These are phyloP conservation scores for Cyclophora albipunctata DNA, from an alignment of 2,888 invertebrate genomes.

Conservation along the genomic window DNA sequence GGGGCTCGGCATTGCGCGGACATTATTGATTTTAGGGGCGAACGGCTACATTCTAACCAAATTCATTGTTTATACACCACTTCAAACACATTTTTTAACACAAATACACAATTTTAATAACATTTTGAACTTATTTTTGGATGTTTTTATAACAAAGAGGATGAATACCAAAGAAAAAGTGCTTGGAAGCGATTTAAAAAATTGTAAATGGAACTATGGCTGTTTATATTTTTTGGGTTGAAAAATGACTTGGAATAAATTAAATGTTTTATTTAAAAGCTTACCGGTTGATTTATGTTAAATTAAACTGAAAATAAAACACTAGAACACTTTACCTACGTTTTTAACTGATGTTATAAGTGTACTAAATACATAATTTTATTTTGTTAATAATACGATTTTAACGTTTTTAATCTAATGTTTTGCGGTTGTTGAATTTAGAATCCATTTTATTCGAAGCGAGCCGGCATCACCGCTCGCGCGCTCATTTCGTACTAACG, in stretches of 20 bases:
- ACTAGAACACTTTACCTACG: slow-evolving; percentile 26
- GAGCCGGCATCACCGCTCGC: slow-evolving; percentile 38
- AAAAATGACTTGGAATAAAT: too few relatives aligned
- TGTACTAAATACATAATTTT: slow-evolving; percentile 46
- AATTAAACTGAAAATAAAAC: slow-evolving; percentile 6
- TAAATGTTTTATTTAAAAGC: not conserved
- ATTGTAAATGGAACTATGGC: too few relatives aligned
- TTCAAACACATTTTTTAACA: slow-evolving; percentile 8
- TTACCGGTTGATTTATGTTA: slow-evolving; percentile 18
- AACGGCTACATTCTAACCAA: slow-evolving; percentile 36
- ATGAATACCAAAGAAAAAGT: too few relatives aligned
- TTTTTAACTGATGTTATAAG: slow-evolving; percentile 56
- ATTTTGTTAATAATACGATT: slow-evolving; percentile 27
- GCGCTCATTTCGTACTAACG: slow-evolving; percentile 43
- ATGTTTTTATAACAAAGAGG: slow-evolving; percentile 7
- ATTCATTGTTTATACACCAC: slow-evolving; percentile 39
- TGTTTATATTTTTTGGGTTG: too few relatives aligned
- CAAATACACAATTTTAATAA: slow-evolving; percentile 7
- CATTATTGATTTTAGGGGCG: slow-evolving; percentile 60
- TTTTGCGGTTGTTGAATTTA: slow-evolving; percentile 36
- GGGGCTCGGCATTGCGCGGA: slow-evolving; percentile 44
- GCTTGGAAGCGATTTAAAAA: too few relatives aligned
- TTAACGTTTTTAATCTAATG: slow-evolving; percentile 37
- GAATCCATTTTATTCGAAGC: slow-evolving; percentile 42
- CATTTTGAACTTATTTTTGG: slow-evolving; percentile 8